These are phyloP conservation scores for Choristoneura rosaceana DNA, from an alignment of 2,888 invertebrate genomes.

Conservation along the genomic window DNA sequence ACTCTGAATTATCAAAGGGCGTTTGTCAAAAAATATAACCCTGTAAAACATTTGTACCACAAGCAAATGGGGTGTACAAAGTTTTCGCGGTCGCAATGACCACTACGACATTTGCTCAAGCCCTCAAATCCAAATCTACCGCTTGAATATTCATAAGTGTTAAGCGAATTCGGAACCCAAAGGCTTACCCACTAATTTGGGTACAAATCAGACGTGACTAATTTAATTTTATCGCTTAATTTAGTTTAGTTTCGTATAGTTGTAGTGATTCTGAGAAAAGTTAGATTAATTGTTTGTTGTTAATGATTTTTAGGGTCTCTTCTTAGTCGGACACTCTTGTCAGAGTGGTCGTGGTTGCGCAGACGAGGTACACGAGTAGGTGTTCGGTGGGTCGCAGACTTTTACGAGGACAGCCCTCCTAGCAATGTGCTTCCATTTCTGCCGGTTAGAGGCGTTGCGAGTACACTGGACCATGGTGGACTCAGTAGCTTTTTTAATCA, in stretches of 20 bases:
- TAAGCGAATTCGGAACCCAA: conserved; percentile 51
- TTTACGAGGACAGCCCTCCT: no score
- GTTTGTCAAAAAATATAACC: conserved; percentile 1
- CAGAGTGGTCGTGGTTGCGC: no score
- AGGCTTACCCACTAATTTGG: conserved; percentile 57
- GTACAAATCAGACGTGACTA: conserved; percentile 60
- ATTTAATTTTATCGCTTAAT: conserved; percentile 53
- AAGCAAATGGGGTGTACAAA: conserved; percentile 10
- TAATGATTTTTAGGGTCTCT: neutral
- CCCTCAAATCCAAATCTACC: conserved; percentile 46
- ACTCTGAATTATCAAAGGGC: neutral
- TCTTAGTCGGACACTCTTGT: no score
- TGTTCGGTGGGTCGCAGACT: no score
- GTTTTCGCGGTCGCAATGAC: conserved; percentile 33
- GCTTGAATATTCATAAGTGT: conserved; percentile 64
- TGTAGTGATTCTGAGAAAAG: conserved; percentile 14
- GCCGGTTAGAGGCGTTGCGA: no score
- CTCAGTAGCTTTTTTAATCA: no score
- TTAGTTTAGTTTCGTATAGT: conserved; percentile 22
- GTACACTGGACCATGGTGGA: no score
- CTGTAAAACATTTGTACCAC: neutral
- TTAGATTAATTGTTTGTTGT: neutral
- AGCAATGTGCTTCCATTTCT: no score
- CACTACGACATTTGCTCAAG: conserved; percentile 51
- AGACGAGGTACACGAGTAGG: no score